Base-by-base conservation (phyloP, 1,140 invertebrate species). In the Neodiprion fabricii region DNA sequence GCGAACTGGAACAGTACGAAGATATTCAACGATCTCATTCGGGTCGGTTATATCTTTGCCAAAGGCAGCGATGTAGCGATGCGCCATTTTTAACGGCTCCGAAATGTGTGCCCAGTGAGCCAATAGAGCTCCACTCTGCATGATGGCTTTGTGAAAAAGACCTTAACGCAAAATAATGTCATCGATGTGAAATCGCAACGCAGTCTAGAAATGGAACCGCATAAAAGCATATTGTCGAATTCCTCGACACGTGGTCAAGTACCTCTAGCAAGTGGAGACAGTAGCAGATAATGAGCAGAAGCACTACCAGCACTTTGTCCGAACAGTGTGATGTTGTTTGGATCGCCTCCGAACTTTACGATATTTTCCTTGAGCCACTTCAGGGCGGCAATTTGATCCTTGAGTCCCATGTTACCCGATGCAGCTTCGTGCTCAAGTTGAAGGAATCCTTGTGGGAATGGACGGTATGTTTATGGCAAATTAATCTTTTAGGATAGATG, bases 281-380 rank as follows among this genome's bases (percentile, higher is more conserved):
- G 53, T 12, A 61, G 53, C 11, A 12, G 53, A 0, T 61, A 61
- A n/a, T 61, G 53, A 12, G n/a, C 53, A 61, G 53, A 61, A 61
- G 53, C n/a, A 61, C 53, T 61, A 61, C 53, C 53, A 11, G 53
- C 53, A 61, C 53, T 61, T n/a, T 61, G 53, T 61, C 53, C 53
- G 8, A 61, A 61, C 48, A 94, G 81, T 3, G 93, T 95, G 4
- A 94, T 89, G 50, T 90, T 89, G 48, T 90, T 79, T 0, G 90
- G 87, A 81, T 93, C 90, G 1, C 93, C 93, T 17, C 91, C 91
- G 75, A 94, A 94, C 67, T 81, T 80, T 23, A 87, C 84, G 53
- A 93, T 92, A 83, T 94, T 93, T 69, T 89, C 79, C 75, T 90
- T 83, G 1, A 95, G 86, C 91, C 91, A 92, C 76, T 88, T 81